Evolutionary conservation across 2,888 invertebrate genomes (phyloP).

Genomic region (Antheraea assamensis): DNA sequence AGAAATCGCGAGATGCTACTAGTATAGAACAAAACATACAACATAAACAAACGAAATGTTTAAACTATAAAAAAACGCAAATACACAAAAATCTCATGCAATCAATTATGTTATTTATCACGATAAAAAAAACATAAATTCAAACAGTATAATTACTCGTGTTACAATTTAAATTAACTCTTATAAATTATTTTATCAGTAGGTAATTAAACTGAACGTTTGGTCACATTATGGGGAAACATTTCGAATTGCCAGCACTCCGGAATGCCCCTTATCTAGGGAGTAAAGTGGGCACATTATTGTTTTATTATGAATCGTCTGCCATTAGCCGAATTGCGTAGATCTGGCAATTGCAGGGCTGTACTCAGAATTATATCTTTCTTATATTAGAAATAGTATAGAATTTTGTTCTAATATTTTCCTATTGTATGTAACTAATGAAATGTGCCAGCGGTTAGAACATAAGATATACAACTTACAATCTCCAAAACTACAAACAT

Average conservation of each 20-base stretch:
- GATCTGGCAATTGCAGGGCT: constrained; percentile 36
- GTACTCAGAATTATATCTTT: neutral
- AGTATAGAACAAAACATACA: too few relatives aligned
- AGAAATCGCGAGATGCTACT: too few relatives aligned
- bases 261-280: constrained; percentile 34
- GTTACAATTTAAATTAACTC: constrained; percentile 8
- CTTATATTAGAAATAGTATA: neutral
- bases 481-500: too few relatives aligned
- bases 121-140: neutral
- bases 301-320: constrained; percentile 60
- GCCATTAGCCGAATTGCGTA: constrained; percentile 50
- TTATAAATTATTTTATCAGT: constrained; percentile 22
- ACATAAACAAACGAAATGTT: too few relatives aligned
- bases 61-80: neutral
- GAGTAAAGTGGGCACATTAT: constrained; percentile 49
- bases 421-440: too few relatives aligned
- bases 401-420: too few relatives aligned
- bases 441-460: too few relatives aligned
- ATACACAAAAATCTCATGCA: neutral
- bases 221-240: constrained; percentile 24
- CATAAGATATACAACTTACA: too few relatives aligned
- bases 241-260: constrained; percentile 23
- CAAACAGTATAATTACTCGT: neutral
- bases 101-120: neutral
- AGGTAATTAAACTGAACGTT: constrained; percentile 20